These are phyloP conservation scores for Holacanthella duospinosa DNA, from an alignment of 2,888 invertebrate genomes.

Conservation along the genomic window DNA sequence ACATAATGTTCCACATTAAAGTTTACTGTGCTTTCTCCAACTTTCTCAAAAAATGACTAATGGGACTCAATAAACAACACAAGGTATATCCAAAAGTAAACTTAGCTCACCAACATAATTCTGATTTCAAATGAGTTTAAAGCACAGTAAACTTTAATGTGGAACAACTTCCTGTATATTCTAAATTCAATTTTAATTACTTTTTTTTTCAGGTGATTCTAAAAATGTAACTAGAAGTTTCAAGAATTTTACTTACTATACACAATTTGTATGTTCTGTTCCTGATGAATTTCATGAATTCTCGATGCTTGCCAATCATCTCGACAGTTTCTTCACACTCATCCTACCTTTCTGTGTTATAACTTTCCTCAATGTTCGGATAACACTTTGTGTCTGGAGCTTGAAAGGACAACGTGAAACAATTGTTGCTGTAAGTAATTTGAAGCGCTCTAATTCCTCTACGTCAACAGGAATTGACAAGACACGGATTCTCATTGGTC, in stretches of 20 bases:
- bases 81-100: too few species aligned
- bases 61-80: too few species aligned
- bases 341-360: conserved; percentile 61
- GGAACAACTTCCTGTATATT: too few species aligned
- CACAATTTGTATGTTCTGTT: conserved; percentile 44
- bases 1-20: too few species aligned
- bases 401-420: conserved; percentile 34
- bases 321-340: conserved; percentile 63
- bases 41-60: too few species aligned
- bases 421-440: conserved; percentile 24
- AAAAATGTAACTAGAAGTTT: too few species aligned
- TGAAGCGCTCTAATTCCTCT: background rate
- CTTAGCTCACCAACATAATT: too few species aligned
- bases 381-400: conserved; percentile 57
- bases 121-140: too few species aligned
- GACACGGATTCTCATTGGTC: background rate
- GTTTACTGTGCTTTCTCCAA: too few species aligned
- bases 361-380: conserved; percentile 58
- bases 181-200: too few species aligned
- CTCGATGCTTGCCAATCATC: conserved; percentile 55
- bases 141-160: too few species aligned
- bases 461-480: background rate
- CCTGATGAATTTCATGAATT: conserved; percentile 45
- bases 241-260: background rate
- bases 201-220: too few species aligned